Base-by-base conservation (phyloP, 2,113 vertebrate species). In the Xenus cinereus region DNA sequence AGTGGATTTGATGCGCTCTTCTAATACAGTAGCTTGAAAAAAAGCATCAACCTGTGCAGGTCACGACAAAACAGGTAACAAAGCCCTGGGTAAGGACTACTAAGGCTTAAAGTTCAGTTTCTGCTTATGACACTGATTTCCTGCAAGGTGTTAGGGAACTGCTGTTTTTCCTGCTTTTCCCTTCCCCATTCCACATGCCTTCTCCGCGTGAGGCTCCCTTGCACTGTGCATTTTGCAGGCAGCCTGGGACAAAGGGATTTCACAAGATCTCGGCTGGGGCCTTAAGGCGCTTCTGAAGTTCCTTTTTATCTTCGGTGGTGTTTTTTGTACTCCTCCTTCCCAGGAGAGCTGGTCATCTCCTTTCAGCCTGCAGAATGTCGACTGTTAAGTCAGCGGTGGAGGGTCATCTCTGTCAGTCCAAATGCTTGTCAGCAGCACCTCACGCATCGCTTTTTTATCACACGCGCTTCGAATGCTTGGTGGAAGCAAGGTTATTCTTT, bases 371-470 rank as follows among this genome's bases (percentile, higher is more conserved):
- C 50, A 72, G 72, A 60, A 87, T 72, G 83, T 92, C 66, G 12
- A 7, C 69, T 26, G 30, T 50, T 79, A 90, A 91, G 50, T 92
- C 84, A 90, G 56, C 79, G 95, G 41, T 63, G 57, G 27, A 56
- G 46, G 12, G 68, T 71, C 67, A 39, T 41, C 71, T 84, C 88
- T 92, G 56, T 43, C 80, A 64, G 56, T 56, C 60, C 64, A 54
- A 68, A 76, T 62, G 21, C 90, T 91, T 97, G 89, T 97, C 94
- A 91, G 59, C 89, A 90, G 54, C 73, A 57, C 64, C 39, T 97
- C 95, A 92, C 50, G 57, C 26, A 35, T 28, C 73, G 4, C 93
- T 30, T 88, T 86, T 79, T 94, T 87, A 83, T 90, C 90, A 2
- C 45, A 41, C 12, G 2, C 32, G 21, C 67, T 94, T 56, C 1